Conservation (phyloP, 2,797 vertebrate genomes). For the Acomys russatus region DNA sequence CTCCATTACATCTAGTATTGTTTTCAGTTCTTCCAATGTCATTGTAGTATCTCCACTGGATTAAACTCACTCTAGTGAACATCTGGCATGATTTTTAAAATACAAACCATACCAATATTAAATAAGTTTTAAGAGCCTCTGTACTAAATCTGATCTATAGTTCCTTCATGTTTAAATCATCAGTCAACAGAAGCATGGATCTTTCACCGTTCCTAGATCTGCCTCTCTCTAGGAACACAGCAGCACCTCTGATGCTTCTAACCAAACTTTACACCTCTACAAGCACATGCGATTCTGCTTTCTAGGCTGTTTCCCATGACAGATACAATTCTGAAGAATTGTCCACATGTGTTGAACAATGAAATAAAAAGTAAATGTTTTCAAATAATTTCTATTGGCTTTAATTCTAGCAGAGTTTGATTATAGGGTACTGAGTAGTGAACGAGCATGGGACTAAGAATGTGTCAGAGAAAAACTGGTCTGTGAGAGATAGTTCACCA, state of each 20-base stretch:
- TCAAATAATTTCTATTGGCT: not conserved
- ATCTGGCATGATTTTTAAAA: not conserved
- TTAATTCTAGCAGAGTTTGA: not conserved
- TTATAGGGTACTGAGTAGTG: not conserved
- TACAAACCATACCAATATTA: not conserved
- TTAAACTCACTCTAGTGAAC: slow-evolving; percentile 2
- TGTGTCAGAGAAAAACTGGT: accelerated
- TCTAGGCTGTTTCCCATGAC: not conserved
- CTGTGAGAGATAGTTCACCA: too few species aligned
- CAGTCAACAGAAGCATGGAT: not conserved
- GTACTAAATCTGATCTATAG: not conserved
- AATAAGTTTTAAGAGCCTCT: not conserved
- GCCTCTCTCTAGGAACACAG: not conserved
- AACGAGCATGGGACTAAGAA: not conserved
- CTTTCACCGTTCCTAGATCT: not conserved
- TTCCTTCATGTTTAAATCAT: not conserved
- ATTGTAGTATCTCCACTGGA: not conserved
- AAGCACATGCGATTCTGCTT: not conserved
- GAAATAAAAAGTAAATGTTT: not conserved
- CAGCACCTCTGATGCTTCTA: not conserved
- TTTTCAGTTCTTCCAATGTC: not conserved
- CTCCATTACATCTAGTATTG: not conserved
- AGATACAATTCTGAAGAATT: not conserved
- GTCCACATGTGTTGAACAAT: not conserved
- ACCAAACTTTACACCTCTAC: not conserved